These are phyloP conservation scores for Chunga burmeisteri DNA, from an alignment of 2,113 vertebrate species.

Conservation along the genomic window DNA sequence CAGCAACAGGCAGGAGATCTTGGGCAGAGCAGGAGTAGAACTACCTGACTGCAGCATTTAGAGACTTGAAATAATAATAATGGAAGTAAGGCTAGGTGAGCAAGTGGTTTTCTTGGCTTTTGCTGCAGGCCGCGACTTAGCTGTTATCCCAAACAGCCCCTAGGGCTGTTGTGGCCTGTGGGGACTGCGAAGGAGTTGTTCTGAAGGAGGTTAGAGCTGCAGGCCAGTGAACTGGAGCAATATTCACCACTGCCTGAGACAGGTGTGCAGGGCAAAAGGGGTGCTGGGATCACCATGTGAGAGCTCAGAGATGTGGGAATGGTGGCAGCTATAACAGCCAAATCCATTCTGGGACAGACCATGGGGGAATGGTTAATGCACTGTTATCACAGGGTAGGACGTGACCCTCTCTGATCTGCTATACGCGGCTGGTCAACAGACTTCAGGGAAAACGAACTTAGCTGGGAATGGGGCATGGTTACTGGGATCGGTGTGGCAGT, in stretches of 20 bases:
- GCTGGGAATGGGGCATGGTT: background rate
- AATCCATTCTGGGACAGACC: background rate
- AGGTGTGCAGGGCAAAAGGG: background rate
- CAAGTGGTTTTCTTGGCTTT: background rate
- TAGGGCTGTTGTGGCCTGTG: background rate
- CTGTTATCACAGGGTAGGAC: background rate
- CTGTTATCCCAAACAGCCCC: background rate
- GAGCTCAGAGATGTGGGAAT: background rate
- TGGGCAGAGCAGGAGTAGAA: background rate
- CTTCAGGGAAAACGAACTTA: background rate
- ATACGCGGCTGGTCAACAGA: background rate
- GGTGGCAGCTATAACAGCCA: background rate
- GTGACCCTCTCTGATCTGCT: background rate
- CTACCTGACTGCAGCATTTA: background rate
- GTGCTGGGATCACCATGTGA: background rate
- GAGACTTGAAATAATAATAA: background rate
- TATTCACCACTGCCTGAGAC: background rate
- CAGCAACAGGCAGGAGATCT: background rate
- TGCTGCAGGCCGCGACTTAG: background rate
- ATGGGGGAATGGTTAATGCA: background rate
- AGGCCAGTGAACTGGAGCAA: background rate
- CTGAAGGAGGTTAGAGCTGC: background rate
- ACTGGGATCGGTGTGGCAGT: accelerated
- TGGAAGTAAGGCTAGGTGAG: background rate
- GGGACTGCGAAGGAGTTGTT: background rate